Conservation (phyloP, 2,113 vertebrate species). For the Carettochelys insculpta region DNA sequence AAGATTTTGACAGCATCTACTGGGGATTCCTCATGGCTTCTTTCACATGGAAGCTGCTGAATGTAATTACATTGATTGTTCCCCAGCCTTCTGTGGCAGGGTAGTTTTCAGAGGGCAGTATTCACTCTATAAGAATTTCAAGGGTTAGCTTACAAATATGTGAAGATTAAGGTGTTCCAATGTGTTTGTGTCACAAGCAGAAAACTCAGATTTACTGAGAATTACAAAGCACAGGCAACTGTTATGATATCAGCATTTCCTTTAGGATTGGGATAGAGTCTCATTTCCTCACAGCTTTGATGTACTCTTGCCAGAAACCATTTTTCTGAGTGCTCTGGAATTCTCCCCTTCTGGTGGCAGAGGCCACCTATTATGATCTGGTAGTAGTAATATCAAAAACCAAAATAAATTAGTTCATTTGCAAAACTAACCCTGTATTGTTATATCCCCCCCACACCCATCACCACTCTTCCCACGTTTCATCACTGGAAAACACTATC, state of each 20-base stretch:
- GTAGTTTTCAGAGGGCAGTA: background rate
- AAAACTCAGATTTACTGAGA: background rate
- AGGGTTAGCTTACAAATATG: background rate
- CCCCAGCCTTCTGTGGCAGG: background rate
- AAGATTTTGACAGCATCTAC: background rate
- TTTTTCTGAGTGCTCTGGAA: slow-evolving; percentile 72
- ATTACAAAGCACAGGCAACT: background rate
- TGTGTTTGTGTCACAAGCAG: background rate
- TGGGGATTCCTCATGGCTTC: background rate
- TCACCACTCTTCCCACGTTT: background rate
- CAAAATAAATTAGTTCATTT: background rate
- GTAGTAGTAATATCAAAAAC: slow-evolving; percentile 25
- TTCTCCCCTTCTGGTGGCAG: slow-evolving; percentile 84
- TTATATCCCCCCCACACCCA: background rate
- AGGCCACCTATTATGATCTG: slow-evolving; percentile 87
- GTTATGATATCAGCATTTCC: background rate
- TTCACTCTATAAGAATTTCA: background rate
- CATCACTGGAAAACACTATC: background rate
- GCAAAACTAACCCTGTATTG: background rate
- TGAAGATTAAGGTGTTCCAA: background rate
- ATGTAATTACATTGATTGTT: background rate
- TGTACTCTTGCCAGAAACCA: slow-evolving; percentile 65
- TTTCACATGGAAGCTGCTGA: background rate
- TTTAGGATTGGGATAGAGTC: background rate
- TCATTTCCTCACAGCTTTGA: slow-evolving; percentile 64